Evolutionary conservation across 2,113 vertebrate species (phyloP).

Genomic region (Rhinichthys klamathensis): DNA sequence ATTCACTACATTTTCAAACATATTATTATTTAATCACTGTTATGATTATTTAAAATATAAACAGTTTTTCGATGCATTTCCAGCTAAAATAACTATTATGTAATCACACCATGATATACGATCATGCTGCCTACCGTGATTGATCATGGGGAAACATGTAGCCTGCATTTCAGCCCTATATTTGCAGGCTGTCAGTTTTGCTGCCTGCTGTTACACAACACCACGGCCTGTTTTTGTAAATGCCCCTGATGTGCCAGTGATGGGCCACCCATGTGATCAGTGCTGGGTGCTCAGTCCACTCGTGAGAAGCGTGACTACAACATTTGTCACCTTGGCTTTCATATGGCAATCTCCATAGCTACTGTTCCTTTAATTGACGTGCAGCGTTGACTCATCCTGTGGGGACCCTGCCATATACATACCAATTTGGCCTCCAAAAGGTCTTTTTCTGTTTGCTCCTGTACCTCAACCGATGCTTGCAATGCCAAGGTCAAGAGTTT

Average conservation of each 20-base stretch:
- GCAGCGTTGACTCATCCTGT: constrained; percentile 30
- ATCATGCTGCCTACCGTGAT: not conserved
- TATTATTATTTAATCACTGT: not conserved
- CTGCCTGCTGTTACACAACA: constrained; percentile 15
- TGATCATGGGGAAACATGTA: not conserved
- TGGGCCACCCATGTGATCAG: constrained; percentile 5
- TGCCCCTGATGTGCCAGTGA: constrained; percentile 20
- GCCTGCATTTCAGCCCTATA: not conserved
- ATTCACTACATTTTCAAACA: not conserved
- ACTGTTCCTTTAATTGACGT: constrained; percentile 51
- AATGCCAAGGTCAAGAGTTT: constrained; percentile 9
- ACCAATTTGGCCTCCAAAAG: constrained; percentile 14
- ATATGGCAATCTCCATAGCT: constrained; percentile 49
- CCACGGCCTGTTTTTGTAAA: not conserved
- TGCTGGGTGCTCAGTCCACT: constrained; percentile 13
- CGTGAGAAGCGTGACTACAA: constrained; percentile 41
- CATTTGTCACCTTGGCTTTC: constrained; percentile 43
- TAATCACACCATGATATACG: not conserved
- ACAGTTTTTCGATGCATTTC: not conserved
- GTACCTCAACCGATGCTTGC: not conserved
- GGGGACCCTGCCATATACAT: not conserved
- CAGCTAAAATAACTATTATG: not conserved
- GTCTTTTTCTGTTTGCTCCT: not conserved
- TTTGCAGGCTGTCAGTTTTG: constrained; percentile 25
- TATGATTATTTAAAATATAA: not conserved